Conservation (phyloP, 2,113 vertebrate species). For the Vulpes ferrilata region DNA sequence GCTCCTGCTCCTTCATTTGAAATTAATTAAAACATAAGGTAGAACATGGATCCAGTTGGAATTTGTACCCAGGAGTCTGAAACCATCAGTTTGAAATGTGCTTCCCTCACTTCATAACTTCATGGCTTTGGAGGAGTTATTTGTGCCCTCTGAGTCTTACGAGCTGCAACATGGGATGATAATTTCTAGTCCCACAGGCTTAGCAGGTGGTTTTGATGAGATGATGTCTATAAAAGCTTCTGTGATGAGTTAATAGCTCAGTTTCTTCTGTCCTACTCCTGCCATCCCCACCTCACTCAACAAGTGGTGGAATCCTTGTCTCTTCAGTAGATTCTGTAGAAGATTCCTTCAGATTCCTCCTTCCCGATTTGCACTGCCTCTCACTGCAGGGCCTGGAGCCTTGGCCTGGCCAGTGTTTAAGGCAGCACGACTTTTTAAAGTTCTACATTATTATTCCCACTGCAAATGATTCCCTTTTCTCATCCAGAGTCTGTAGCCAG, state of each 20-base stretch:
- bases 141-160: background rate
- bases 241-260: background rate
- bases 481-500: background rate
- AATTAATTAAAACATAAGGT: background rate
- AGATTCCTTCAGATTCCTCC: background rate
- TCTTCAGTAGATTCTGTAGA: background rate
- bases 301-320: rapidly evolving
- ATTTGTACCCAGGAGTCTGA: background rate
- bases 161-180: rapidly evolving
- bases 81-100: background rate
- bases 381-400: too few species aligned
- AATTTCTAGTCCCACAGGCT: background rate
- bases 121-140: background rate
- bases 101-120: background rate
- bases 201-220: background rate
- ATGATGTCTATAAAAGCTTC: background rate
- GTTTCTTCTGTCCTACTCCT: background rate
- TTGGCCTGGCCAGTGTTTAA: background rate
- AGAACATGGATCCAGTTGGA: background rate
- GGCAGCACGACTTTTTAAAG: background rate
- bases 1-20: background rate
- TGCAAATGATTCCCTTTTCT: background rate
- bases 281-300: rapidly evolving
- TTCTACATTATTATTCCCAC: rapidly evolving
- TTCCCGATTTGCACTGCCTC: background rate